Conservation (phyloP, 2,888 invertebrate genomes). For the Metacarcinus magister region DNA sequence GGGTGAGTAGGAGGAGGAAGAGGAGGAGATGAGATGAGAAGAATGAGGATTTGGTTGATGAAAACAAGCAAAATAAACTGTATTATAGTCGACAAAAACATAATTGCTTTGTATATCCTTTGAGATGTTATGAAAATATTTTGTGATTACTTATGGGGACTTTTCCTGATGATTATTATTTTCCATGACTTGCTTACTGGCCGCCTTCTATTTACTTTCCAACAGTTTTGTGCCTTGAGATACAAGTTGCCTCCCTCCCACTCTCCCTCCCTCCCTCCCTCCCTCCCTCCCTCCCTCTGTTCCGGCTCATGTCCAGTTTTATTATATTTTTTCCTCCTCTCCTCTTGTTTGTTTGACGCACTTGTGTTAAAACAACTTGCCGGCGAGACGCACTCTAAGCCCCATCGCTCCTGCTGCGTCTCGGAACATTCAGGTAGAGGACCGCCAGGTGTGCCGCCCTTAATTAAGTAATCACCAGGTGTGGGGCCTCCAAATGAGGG, state of each 20-base stretch:
- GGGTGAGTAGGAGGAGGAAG: background rate
- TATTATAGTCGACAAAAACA: background rate
- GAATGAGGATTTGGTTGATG: background rate
- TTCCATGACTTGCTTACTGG: slow-evolving; percentile 8
- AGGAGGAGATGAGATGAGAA: background rate
- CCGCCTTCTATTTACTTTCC: background rate
- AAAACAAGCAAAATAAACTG: slow-evolving; percentile 10
- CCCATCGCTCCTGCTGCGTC: background rate
- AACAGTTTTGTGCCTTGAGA: background rate
- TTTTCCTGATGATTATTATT: background rate
- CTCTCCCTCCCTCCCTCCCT: no score
- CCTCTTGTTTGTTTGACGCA: background rate
- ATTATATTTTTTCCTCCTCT: background rate
- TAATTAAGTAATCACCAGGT: background rate
- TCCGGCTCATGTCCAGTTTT: background rate
- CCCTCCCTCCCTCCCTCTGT: background rate
- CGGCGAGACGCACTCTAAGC: background rate
- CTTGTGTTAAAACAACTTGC: background rate
- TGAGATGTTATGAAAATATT: background rate
- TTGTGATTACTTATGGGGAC: background rate
- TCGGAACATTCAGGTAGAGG: background rate
- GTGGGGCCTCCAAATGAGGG: slow-evolving; percentile 16
- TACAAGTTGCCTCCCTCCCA: no score
- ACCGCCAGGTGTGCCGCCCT: background rate
- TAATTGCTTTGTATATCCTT: slow-evolving; percentile 6